Base-by-base conservation (phyloP, 1,140 invertebrate genomes). In the Temnothorax nylanderi region DNA sequence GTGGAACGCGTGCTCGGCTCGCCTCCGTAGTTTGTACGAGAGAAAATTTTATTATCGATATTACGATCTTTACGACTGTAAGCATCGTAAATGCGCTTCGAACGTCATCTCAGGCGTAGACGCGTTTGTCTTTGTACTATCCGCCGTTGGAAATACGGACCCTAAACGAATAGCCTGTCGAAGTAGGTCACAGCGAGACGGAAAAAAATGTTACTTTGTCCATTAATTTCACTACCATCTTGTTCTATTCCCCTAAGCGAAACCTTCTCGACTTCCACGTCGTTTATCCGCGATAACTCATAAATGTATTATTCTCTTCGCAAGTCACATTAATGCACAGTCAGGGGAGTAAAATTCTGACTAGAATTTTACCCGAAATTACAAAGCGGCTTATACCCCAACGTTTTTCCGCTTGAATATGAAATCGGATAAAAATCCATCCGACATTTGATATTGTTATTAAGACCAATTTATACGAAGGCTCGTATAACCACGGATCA, bases 221-320 rank as follows among this genome's bases (percentile, higher is more conserved):
- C 21, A 7, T 74, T 74, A 54, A 54, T 34, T 74, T 74, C 21
- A 34, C 26, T 54, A 37, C 2, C 47, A 51, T 51, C 34, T 71
- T 26, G 47, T 44, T 32, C 8, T 65, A 44, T 49, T 65, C 47
- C 21, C 18, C 4, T 77, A 47, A 64, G 62, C 21, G 11, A 47
- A 49, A 37, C 18, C 47, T 54, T 69, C 13, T 21, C n/a, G 13
- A 18, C 34, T 37, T 67, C 8, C 37, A 69, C 13, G n/a, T 80
- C 47, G 13, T 3, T 51, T 67, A 41, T 26, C 8, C 62, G 21
- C 3, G n/a, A 64, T 26, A 10, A 54, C 26, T 69, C 32, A 81
- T 81, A 81, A 67, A 69, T 69, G 32, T 81, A 54, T 80, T 80
- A 80, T 81, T 65, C 34, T 41, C 34, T 26, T 69, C 26, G 13